Evolutionary conservation across 2,888 invertebrate species (phyloP).

Genomic region (Automeris io): DNA sequence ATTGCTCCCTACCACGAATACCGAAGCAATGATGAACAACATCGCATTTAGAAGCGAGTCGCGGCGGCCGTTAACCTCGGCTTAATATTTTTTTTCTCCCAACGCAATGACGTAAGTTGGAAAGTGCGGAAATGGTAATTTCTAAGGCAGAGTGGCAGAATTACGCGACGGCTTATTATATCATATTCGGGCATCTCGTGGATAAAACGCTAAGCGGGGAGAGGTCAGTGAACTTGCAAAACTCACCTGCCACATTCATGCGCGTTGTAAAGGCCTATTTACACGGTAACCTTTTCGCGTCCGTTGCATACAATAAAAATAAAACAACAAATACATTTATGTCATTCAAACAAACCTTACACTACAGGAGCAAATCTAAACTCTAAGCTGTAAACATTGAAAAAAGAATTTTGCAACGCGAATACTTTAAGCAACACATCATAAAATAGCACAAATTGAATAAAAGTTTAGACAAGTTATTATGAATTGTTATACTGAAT

Average conservation of each 20-base stretch:
- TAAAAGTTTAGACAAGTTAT: too few relatives aligned
- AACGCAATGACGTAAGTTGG: constrained; percentile 64
- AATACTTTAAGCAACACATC: too few relatives aligned
- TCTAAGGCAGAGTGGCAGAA: constrained; percentile 45
- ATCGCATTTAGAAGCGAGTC: constrained; percentile 43
- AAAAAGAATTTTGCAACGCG: too few relatives aligned
- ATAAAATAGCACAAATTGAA: too few relatives aligned
- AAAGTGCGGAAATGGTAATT: constrained; percentile 70
- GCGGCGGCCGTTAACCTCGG: constrained; percentile 61
- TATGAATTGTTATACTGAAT: too few relatives aligned
- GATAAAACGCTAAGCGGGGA: constrained; percentile 45
- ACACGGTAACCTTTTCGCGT: background rate
- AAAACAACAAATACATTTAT: too few relatives aligned
- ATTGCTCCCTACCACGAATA: constrained; percentile 55
- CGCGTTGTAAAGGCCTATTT: constrained; percentile 33
- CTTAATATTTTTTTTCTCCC: constrained; percentile 41
- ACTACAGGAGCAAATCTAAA: too few relatives aligned
- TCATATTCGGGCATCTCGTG: constrained; percentile 56
- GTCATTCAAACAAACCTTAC: too few relatives aligned
- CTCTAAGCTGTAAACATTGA: too few relatives aligned
- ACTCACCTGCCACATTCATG: constrained; percentile 57
- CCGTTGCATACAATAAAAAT: too few relatives aligned
- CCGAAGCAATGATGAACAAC: constrained; percentile 59
- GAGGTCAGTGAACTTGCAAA: constrained; percentile 72
- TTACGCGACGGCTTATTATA: constrained; percentile 54